Percentiles rank a stretch among this genome's conserved stretches.
These are phyloP conservation scores for Sclerurus mexicanus DNA, from an alignment of 2,113 vertebrate species.

Conservation along the genomic window DNA sequence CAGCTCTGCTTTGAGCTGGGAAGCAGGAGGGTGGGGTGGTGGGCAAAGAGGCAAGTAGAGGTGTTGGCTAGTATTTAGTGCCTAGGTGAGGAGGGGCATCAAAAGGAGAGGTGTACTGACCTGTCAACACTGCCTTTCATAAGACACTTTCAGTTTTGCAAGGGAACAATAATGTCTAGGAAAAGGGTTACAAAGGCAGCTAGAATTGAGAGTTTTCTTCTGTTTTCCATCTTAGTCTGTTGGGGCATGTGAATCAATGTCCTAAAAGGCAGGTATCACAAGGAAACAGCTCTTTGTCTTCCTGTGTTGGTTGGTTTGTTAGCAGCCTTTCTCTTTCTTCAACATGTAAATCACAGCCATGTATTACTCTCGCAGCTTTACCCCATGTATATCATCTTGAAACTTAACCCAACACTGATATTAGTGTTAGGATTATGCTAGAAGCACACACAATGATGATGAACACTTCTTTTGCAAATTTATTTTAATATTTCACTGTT, in stretches of 20 bases:
- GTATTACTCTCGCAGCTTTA: neutral
- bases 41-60: neutral
- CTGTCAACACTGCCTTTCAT: neutral
- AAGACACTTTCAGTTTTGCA: neutral
- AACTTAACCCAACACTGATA: neutral
- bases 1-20: neutral
- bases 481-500: slow-evolving; percentile 9
- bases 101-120: fast-evolving
- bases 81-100: neutral
- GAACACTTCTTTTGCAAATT: neutral
- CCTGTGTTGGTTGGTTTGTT: neutral
- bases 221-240: neutral
- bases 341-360: neutral
- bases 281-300: neutral
- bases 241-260: fast-evolving
- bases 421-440: neutral
- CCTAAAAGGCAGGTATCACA: neutral
- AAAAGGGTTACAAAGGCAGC: neutral
- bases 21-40: neutral
- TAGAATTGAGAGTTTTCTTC: neutral
- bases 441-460: neutral
- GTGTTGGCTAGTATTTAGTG: neutral
- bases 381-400: neutral
- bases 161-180: neutral
- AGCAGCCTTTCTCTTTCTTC: neutral